These are phyloP conservation scores for Poeciliopsis infans DNA, from an alignment of 2,797 vertebrate genomes.

Conservation along the genomic window DNA sequence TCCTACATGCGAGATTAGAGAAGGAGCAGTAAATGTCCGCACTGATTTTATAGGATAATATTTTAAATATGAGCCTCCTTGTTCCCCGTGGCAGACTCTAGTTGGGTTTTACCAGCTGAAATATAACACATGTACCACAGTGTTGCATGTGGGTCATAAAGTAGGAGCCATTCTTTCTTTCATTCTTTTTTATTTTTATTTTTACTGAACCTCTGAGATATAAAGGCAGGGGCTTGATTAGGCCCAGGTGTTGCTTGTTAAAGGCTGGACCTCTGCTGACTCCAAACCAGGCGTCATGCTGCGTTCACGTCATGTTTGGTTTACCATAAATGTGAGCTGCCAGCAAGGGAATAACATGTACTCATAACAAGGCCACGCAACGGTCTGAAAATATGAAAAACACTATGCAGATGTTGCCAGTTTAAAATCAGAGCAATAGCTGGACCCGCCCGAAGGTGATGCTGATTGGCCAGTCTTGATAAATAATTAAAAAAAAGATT, in stretches of 20 bases:
- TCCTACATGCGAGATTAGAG: slow-evolving; percentile 6
- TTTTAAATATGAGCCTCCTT: slow-evolving; percentile 21
- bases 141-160: slow-evolving; percentile 27
- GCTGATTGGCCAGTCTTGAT: not conserved
- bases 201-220: slow-evolving; percentile 50
- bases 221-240: slow-evolving; percentile 52
- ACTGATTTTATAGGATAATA: slow-evolving; percentile 24
- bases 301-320: slow-evolving; percentile 45
- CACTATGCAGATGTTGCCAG: slow-evolving; percentile 25
- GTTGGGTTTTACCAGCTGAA: slow-evolving; percentile 12
- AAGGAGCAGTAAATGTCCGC: slow-evolving; percentile 1
- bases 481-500: slow-evolving; percentile 5
- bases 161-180: slow-evolving; percentile 20
- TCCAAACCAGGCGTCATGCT: slow-evolving; percentile 44
- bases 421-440: not conserved
- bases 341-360: slow-evolving; percentile 20
- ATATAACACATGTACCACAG: slow-evolving; percentile 34
- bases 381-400: slow-evolving; percentile 8
- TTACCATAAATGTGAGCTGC: slow-evolving; percentile 46
- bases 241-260: slow-evolving; percentile 61
- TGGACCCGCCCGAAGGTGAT: not conserved
- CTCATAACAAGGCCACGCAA: slow-evolving; percentile 20
- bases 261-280: slow-evolving; percentile 51
- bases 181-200: slow-evolving; percentile 16
- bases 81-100: slow-evolving; percentile 5